phyloP scores from a whole-genome alignment of 2,113 vertebrate species.

The Rhea pennata region DNA sequence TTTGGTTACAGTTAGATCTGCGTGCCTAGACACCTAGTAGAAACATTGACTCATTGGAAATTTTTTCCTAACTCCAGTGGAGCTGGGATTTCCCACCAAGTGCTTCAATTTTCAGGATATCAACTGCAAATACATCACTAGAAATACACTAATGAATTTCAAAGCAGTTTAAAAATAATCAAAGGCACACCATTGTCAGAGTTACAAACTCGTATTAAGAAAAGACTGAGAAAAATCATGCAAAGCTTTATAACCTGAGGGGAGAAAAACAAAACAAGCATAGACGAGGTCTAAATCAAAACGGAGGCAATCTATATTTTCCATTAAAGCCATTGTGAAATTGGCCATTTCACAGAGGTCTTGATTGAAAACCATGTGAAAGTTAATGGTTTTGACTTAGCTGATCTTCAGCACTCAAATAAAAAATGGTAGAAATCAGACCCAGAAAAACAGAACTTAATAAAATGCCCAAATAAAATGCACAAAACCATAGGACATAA shows the following conservation, averaged over 20 bases:
- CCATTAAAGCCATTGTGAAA: constrained; percentile 25
- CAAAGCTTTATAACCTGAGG: not conserved
- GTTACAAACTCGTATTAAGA: not conserved
- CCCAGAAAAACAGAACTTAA: not conserved
- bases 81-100: not conserved
- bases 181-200: not conserved
- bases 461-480: not conserved
- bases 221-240: not conserved
- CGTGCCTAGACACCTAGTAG: not conserved
- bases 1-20: not conserved
- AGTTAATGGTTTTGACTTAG: constrained; percentile 28
- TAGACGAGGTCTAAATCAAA: not conserved
- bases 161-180: not conserved
- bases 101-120: not conserved
- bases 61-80: not conserved
- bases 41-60: not conserved
- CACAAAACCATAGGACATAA: not conserved
- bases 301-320: constrained; percentile 42
- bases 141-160: not conserved
- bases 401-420: not conserved
- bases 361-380: constrained; percentile 27
- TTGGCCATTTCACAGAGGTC: constrained; percentile 29
- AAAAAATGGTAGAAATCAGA: not conserved
- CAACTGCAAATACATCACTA: not conserved
- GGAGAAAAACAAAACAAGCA: not conserved